Base-by-base conservation (phyloP, 2,113 vertebrate species). In the Oreochromis niloticus region DNA sequence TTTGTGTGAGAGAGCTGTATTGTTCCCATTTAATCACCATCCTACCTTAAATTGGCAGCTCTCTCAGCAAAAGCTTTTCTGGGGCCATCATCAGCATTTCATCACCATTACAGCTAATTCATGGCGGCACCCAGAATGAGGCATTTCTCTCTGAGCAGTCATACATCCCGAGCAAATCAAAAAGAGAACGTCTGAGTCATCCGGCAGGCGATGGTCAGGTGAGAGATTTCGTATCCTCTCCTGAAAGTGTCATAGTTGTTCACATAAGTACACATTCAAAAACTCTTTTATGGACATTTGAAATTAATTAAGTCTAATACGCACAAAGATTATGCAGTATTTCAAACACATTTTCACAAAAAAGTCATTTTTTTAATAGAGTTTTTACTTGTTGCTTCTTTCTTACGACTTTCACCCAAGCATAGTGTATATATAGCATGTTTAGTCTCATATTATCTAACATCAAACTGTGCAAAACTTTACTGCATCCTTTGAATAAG, bases 1-100 rank as follows among this genome's bases (percentile, higher is more conserved):
- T 75, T 6, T 50, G 24, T 32, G 43, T 3, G 24, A 75, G 30
- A 43, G 16, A 89, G 85, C 83, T 30, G 54, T 48, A 71, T 81
- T 84, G 48, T 85, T 87, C 66, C 75, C 41, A 6, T 71, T 86
- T 85, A 81, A 85, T 89, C 85, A 73, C 56, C 89, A 61, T 50
- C 56, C 75, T 82, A 54, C 43, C 36, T 84, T 78, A 89, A 87
- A 91, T 63, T 89, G 89, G 52, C 85, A 86, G 87, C 87, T 84
- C 30, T 87, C 73, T 89, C 56, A 41, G 82, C 19, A 36, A 89
- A 81, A 54, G 73, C 82, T 78, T 78, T 82, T 90, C 83, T 81
- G 88, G 80, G 81, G 54, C 57, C 52, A 19, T 89, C 89, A 73
- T 87, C 85, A 71, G 56, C 83, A 61, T 89, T 92, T 90, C 61